Evolutionary conservation across 2,113 vertebrate species (phyloP).

Genomic region (Megaleporinus macrocephalus): DNA sequence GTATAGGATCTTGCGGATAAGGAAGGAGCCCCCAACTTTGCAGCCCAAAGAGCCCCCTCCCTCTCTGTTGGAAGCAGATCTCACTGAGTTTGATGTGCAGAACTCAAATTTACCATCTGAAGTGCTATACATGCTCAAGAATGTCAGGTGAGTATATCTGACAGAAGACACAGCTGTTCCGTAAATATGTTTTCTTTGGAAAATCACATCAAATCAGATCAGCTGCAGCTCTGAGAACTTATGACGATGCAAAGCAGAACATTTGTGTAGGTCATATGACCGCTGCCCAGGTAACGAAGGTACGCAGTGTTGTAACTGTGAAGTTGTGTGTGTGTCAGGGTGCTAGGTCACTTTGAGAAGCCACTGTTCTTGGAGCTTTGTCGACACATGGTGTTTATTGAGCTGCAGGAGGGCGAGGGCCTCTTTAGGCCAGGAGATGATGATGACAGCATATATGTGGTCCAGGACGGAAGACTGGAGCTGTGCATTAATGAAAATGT

Average conservation of each 20-base stretch:
- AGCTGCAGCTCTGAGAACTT: neutral
- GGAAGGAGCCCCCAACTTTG: conserved; percentile 90
- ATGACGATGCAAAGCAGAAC: neutral
- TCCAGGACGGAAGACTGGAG: conserved; percentile 93
- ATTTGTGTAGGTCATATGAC: neutral
- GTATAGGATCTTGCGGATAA: conserved; percentile 87
- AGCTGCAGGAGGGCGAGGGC: conserved; percentile 90
- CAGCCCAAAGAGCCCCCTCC: conserved; percentile 95
- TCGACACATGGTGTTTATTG: conserved; percentile 94
- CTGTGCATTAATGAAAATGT: conserved; percentile 89
- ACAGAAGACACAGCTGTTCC: neutral
- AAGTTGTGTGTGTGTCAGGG: conserved; percentile 74
- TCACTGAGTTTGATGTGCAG: conserved; percentile 94
- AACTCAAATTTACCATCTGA: conserved; percentile 93
- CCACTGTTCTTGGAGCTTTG: conserved; percentile 95
- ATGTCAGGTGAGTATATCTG: conserved; percentile 82
- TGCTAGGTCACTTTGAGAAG: conserved; percentile 97
- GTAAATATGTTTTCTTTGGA: neutral
- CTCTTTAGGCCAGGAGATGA: conserved; percentile 89
- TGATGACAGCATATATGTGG: conserved; percentile 94
- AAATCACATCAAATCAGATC: too few relatives aligned
- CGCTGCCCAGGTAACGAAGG: neutral
- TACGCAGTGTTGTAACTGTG: neutral
- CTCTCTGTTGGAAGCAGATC: conserved; percentile 92
- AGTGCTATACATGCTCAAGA: conserved; percentile 97